Conservation (phyloP, 2,888 invertebrate genomes). For the Clitarchus hookeri region DNA sequence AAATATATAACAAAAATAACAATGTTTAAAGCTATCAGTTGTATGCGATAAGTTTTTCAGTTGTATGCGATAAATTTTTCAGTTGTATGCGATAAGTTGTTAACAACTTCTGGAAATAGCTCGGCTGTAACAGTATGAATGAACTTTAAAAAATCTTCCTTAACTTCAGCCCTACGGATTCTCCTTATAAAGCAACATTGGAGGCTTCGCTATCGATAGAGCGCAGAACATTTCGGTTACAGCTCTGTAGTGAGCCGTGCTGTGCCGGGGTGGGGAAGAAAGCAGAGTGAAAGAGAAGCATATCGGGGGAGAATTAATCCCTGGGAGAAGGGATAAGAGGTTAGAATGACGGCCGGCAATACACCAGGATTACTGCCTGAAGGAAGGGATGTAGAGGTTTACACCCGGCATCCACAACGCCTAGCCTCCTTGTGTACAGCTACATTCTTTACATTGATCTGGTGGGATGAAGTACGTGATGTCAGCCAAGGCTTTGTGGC, state of each 20-base stretch:
- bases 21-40: too few species aligned
- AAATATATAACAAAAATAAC: too few species aligned
- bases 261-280: not conserved
- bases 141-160: too few species aligned
- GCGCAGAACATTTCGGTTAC: too few species aligned
- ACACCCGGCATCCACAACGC: not conserved
- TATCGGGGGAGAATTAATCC: not conserved
- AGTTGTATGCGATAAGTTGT: too few species aligned
- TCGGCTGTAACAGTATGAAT: too few species aligned
- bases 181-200: too few species aligned
- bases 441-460: not conserved
- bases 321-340: not conserved
- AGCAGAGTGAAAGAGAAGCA: not conserved
- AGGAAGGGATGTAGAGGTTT: not conserved
- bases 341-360: not conserved
- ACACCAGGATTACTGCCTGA: not conserved
- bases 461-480: not conserved
- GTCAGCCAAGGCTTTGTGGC: not conserved
- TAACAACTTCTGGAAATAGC: too few species aligned
- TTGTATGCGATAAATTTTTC: too few species aligned
- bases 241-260: not conserved
- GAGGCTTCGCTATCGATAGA: too few species aligned
- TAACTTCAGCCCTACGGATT: too few species aligned
- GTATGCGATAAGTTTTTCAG: too few species aligned
- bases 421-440: not conserved